phyloP scores from a whole-genome alignment of 1,140 invertebrate genomes.

The Ooceraea biroi region DNA sequence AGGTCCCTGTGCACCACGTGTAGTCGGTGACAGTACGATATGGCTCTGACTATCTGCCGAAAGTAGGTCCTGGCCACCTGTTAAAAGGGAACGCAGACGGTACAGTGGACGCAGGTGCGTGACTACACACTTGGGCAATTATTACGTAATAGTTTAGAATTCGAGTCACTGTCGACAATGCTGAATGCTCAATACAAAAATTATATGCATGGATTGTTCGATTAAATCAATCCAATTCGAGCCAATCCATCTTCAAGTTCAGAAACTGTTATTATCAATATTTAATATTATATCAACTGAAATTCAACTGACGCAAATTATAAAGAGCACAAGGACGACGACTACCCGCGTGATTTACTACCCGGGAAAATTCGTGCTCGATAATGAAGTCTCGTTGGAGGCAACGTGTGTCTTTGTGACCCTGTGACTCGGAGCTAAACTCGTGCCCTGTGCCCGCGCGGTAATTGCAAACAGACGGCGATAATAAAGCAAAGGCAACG shows the following conservation, averaged over 20 bases:
- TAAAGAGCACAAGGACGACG: not conserved
- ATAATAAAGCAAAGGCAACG: slow-evolving; percentile 45
- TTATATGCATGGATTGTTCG: not conserved
- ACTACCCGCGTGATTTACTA: not conserved
- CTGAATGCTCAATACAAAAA: not conserved
- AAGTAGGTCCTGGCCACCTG: slow-evolving; percentile 96
- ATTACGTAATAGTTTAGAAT: not conserved
- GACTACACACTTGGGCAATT: not conserved
- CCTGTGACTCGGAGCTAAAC: not conserved
- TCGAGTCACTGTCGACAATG: not conserved
- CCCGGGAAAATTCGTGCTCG: not conserved
- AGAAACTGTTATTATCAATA: not conserved
- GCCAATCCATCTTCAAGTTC: too few species aligned
- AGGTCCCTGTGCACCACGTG: slow-evolving; percentile 98
- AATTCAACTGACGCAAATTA: not conserved
- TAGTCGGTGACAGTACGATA: slow-evolving; percentile 98
- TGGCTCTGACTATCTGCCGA: slow-evolving; percentile 97
- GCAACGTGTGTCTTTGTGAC: too few species aligned
- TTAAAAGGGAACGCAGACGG: slow-evolving; percentile 26
- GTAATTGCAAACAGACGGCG: slow-evolving; percentile 3
- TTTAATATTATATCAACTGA: not conserved
- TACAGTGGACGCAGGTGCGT: not conserved
- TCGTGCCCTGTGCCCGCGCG: not conserved
- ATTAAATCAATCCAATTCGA: not conserved
- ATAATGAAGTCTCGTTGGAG: too few species aligned